phyloP scores from a whole-genome alignment of 2,113 vertebrate species.

The Cinclus mexicanus region DNA sequence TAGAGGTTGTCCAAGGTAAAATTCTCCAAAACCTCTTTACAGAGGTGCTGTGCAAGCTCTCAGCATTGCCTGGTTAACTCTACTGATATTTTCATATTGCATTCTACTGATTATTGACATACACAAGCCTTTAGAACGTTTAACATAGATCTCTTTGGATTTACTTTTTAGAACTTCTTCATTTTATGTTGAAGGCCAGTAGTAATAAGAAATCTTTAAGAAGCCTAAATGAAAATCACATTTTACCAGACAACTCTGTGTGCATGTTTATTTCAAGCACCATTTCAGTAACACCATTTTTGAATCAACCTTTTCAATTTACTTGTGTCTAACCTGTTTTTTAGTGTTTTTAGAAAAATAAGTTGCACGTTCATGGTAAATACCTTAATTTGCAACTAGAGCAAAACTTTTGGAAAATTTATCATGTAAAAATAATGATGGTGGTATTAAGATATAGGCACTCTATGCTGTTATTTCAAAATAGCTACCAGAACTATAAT shows the following conservation, averaged over 20 bases:
- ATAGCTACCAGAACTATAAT: not conserved
- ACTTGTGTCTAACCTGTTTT: not conserved
- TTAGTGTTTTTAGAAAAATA: not conserved
- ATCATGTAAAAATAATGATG: not conserved
- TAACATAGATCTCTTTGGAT: not conserved
- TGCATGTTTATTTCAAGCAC: not conserved
- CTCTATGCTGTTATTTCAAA: not conserved
- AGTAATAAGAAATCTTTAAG: not conserved
- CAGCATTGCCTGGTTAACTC: not conserved
- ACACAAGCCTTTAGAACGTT: not conserved
- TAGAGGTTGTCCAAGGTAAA: not conserved
- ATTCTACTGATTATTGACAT: not conserved
- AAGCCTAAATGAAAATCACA: not conserved
- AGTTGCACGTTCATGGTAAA: not conserved
- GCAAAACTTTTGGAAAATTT: not conserved
- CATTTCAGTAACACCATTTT: not conserved
- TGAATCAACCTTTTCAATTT: not conserved
- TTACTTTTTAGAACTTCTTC: not conserved
- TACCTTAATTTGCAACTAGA: not conserved
- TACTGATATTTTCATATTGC: not conserved
- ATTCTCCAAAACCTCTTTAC: not conserved
- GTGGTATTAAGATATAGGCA: not conserved
- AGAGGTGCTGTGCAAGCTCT: not conserved
- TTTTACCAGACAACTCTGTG: not conserved
- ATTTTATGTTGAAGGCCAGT: not conserved